Conservation (phyloP, 2,888 invertebrate species). For the Cylloceria caligata region DNA sequence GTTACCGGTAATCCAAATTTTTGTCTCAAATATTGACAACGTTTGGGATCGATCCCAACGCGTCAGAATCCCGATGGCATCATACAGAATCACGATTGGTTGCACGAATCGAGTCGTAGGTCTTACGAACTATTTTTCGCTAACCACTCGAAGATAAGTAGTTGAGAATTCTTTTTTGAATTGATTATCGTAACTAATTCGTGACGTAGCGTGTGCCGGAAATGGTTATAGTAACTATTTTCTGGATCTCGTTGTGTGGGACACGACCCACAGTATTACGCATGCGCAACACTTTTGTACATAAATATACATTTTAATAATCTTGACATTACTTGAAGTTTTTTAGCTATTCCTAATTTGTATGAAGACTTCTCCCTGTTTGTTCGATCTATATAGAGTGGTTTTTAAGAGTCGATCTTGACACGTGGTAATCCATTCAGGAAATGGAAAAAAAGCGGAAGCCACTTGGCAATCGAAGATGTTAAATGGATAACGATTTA, state of each 20-base stretch:
- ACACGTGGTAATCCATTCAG: not conserved
- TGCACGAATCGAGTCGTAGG: too few relatives aligned
- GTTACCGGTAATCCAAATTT: too few relatives aligned
- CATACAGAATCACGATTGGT: too few relatives aligned
- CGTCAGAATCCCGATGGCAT: too few relatives aligned
- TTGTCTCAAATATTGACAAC: too few relatives aligned
- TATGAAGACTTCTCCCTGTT: not conserved
- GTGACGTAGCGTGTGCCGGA: too few relatives aligned
- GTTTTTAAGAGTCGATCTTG: not conserved
- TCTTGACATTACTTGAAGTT: not conserved
- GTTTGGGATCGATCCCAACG: too few relatives aligned
- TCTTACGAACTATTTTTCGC: too few relatives aligned
- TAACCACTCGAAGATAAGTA: too few relatives aligned
- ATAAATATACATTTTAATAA: conserved; percentile 8
- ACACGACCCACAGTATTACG: not conserved
- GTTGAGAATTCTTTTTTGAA: too few relatives aligned
- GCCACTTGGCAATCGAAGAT: not conserved
- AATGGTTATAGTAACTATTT: too few relatives aligned
- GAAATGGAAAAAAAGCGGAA: not conserved
- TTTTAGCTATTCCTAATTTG: not conserved
- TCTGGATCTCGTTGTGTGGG: not conserved
- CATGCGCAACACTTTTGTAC: not conserved
- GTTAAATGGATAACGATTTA: not conserved
- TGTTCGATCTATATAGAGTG: not conserved
- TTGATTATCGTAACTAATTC: too few relatives aligned